Percentiles rank a stretch among this genome's conserved stretches.
These are phyloP conservation scores for Platyura marginata DNA, from an alignment of 1,140 invertebrate species.

Conservation along the genomic window DNA sequence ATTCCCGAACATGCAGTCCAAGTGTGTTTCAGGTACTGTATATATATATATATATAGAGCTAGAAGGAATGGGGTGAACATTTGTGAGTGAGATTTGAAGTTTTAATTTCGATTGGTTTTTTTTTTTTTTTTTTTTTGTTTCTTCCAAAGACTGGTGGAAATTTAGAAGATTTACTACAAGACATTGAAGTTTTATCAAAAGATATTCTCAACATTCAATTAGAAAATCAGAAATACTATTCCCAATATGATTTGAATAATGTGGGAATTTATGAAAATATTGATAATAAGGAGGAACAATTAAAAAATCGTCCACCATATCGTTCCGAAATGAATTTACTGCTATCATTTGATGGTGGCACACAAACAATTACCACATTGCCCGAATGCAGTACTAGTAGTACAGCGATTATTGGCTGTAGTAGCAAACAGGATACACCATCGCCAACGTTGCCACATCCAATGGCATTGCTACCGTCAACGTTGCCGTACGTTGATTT, in stretches of 20 bases:
- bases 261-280: no score
- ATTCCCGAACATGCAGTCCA: no score
- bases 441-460: slow-evolving; percentile 18
- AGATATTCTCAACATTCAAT: slow-evolving; percentile 5
- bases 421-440: slow-evolving; percentile 9
- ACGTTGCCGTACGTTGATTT: slow-evolving; percentile 20
- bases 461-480: slow-evolving; percentile 20
- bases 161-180: slow-evolving; percentile 26
- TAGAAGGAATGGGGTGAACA: no score
- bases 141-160: slow-evolving; percentile 22
- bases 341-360: slow-evolving; percentile 16
- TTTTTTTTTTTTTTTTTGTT: background rate
- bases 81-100: no score
- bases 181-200: slow-evolving; percentile 20
- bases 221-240: background rate
- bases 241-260: background rate
- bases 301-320: slow-evolving; percentile 14
- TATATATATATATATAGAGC: no score
- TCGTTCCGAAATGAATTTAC: slow-evolving; percentile 22
- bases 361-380: slow-evolving; percentile 3
- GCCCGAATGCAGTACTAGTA: slow-evolving; percentile 7
- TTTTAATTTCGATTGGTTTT: no score
- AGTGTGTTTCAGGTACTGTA: no score
- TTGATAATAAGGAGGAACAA: background rate
- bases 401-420: no score